phyloP scores from a whole-genome alignment of 1,140 invertebrate species.

The Drosophila leontia region DNA sequence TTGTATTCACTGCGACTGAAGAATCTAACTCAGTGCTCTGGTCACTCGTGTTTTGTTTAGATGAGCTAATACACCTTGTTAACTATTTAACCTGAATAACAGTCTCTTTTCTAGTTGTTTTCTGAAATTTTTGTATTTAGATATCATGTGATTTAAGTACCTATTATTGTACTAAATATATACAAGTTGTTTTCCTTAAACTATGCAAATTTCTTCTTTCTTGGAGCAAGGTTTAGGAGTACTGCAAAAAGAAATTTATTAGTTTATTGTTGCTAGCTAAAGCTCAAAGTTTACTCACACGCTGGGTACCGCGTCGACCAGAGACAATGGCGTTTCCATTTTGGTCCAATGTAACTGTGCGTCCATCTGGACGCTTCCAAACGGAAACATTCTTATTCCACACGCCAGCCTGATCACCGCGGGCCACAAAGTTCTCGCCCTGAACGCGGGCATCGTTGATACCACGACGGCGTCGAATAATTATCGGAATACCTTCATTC shows the following conservation, averaged over 20 bases:
- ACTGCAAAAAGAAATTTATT: conserved; percentile 21
- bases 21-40: conserved; percentile 72
- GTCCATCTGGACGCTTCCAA: conserved; percentile 65
- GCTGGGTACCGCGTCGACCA: conserved; percentile 7
- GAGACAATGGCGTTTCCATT: conserved; percentile 40
- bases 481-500: neutral
- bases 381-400: conserved; percentile 57
- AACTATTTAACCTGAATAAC: neutral
- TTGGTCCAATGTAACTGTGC: conserved; percentile 47
- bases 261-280: neutral
- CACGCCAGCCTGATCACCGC: conserved; percentile 51
- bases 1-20: conserved; percentile 62
- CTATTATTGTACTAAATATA: conserved; percentile 10
- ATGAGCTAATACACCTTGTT: neutral
- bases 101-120: conserved; percentile 2
- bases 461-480: conserved; percentile 26
- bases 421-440: conserved; percentile 62
- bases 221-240: neutral
- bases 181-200: conserved; percentile 3
- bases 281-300: conserved; percentile 1
- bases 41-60: conserved; percentile 51
- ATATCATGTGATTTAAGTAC: conserved; percentile 36
- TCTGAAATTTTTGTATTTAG: conserved; percentile 9
- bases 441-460: conserved; percentile 48
- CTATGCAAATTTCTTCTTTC: neutral